These are phyloP conservation scores for Zaprionus ornatus DNA, from an alignment of 1,140 invertebrate species.

Conservation along the genomic window DNA sequence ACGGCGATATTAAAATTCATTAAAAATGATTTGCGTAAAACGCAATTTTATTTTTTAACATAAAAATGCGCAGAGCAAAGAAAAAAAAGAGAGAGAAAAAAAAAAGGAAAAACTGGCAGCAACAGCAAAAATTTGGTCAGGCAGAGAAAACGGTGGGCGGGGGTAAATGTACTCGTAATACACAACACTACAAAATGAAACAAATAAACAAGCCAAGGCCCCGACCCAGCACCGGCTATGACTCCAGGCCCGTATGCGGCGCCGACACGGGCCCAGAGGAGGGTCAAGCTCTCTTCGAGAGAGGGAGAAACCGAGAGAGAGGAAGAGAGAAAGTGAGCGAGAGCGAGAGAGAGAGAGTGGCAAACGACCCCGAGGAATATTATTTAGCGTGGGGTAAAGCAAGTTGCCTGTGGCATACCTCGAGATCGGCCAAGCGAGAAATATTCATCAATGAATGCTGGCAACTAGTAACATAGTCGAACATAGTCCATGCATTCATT, in stretches of 20 bases:
- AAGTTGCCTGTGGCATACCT: neutral
- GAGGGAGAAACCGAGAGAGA: too few species aligned
- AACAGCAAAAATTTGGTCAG: slow-evolving; percentile 19
- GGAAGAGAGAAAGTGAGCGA: neutral
- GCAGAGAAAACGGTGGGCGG: too few species aligned
- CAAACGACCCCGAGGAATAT: neutral
- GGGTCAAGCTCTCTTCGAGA: neutral
- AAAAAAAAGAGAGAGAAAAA: slow-evolving; percentile 7
- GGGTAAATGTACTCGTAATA: slow-evolving; percentile 39
- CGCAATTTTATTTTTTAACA: slow-evolving; percentile 78
- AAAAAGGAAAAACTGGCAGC: slow-evolving; percentile 13
- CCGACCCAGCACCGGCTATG: neutral
- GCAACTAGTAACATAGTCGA: neutral
- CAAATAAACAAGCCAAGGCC: slow-evolving; percentile 52
- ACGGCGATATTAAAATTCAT: slow-evolving; percentile 78
- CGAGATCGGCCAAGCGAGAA: neutral
- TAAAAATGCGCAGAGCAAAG: slow-evolving; percentile 11
- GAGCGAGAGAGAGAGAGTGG: neutral
- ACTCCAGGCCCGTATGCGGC: neutral
- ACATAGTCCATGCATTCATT: neutral
- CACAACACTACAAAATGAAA: slow-evolving; percentile 61
- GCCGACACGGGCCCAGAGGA: neutral
- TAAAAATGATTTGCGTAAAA: slow-evolving; percentile 83
- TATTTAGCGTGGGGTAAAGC: neutral
- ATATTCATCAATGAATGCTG: neutral